These are phyloP conservation scores for Tetragonula carbonaria DNA, from an alignment of 2,888 invertebrate genomes.

Conservation along the genomic window DNA sequence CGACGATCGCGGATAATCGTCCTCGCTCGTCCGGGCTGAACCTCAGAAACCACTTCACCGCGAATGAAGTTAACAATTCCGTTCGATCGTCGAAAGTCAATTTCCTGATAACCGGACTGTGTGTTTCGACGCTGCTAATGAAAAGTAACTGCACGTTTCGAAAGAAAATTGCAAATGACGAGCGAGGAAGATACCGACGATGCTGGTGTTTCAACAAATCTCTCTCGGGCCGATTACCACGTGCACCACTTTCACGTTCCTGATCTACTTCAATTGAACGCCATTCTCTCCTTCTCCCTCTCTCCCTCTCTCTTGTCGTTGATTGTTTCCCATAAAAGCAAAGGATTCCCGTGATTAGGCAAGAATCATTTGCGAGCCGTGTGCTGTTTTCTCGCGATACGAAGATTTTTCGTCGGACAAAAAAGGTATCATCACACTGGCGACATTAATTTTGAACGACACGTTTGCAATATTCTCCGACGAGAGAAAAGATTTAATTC, in stretches of 20 bases:
- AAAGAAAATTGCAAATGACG: neutral
- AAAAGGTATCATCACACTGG: too few relatives aligned
- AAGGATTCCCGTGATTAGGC: slow-evolving; percentile 8
- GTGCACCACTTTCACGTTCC: slow-evolving; percentile 30
- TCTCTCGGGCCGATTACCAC: slow-evolving; percentile 3
- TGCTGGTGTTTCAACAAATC: neutral
- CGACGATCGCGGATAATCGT: too few relatives aligned
- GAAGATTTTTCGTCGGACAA: slow-evolving; percentile 23
- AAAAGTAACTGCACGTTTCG: neutral
- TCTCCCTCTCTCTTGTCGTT: too few relatives aligned
- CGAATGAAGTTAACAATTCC: too few relatives aligned
- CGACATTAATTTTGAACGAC: too few relatives aligned
- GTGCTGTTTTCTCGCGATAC: neutral
- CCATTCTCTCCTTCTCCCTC: neutral
- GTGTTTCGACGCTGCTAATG: neutral
- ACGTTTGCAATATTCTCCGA: too few relatives aligned
- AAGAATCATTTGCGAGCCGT: neutral
- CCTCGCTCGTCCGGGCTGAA: too few relatives aligned
- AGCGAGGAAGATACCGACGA: neutral
- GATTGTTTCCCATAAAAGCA: slow-evolving; percentile 19
- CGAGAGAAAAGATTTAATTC: too few relatives aligned
- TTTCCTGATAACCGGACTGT: too few relatives aligned
- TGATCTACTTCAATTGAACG: slow-evolving; percentile 26
- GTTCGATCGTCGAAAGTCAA: too few relatives aligned
- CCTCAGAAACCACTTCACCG: too few relatives aligned